A percentile compares a stretch with the other conserved stretches of the same genome.
Evolutionary conservation across 2,113 vertebrate species (phyloP).

Genomic region (human (Homo sapiens)): GRCh38 chr15:86046501-86047000

Average conservation of each 20-base stretch:
- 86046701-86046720: neutral
- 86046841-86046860: neutral
- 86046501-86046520: neutral
- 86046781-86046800: neutral
- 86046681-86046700: neutral
- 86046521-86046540: neutral
- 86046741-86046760: neutral
- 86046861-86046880: neutral
- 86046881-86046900: neutral
- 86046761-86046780: neutral
- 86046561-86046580: neutral
- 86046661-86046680: neutral
- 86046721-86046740: neutral
- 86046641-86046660: neutral
- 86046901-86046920: neutral
- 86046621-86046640: neutral
- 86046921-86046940: neutral
- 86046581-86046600: neutral
- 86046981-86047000: neutral
- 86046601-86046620: neutral
- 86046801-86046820: neutral
- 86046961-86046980: neutral
- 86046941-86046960: neutral
- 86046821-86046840: neutral
- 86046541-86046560: neutral